Percentiles rank a stretch among this genome's conserved stretches.
Conservation (phyloP, 2,113 vertebrate species). For the Barnardius zonarius region DNA sequence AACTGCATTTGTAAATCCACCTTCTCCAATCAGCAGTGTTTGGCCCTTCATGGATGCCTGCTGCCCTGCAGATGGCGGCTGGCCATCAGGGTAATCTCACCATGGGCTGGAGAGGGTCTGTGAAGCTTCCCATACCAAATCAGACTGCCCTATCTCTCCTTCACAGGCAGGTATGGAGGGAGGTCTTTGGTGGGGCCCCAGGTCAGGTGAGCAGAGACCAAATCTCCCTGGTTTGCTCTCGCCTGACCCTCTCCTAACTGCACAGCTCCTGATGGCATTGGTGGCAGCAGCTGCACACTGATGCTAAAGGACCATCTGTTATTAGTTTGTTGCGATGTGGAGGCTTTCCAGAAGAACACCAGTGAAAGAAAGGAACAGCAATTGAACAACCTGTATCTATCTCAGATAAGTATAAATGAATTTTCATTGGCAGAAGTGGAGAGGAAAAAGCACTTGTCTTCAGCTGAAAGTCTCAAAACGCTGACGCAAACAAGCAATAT, state of each 20-base stretch:
- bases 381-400: neutral
- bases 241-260: rapidly evolving
- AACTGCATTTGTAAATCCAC: neutral
- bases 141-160: neutral
- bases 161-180: neutral
- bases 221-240: neutral
- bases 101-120: rapidly evolving
- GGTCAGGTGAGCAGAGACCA: neutral
- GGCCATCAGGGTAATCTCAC: neutral
- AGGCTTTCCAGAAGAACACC: neutral
- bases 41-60: neutral
- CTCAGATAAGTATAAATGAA: neutral
- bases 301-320: no score
- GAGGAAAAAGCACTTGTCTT: neutral
- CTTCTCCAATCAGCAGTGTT: neutral
- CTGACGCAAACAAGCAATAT: neutral
- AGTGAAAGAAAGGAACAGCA: neutral
- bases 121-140: neutral
- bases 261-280: neutral
- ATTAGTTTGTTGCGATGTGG: neutral
- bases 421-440: neutral
- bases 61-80: neutral
- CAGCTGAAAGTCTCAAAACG: neutral
- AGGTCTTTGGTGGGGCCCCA: neutral
- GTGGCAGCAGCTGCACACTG: neutral